Evolutionary conservation across 2,888 invertebrate species (phyloP).

Genomic region (Hedya salicella): DNA sequence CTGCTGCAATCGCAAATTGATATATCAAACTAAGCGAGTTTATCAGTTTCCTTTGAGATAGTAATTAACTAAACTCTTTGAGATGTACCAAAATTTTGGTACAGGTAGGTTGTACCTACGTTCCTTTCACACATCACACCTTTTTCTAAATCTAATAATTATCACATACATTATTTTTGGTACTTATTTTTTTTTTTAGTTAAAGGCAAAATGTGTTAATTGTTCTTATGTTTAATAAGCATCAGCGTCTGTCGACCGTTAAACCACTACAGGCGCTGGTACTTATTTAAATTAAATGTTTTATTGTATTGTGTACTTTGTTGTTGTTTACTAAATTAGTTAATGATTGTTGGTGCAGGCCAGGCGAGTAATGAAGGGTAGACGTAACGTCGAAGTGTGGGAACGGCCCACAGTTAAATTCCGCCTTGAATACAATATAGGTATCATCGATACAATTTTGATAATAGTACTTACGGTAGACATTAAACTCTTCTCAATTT

Average conservation of each 20-base stretch:
- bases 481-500: not conserved
- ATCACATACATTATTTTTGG: not conserved
- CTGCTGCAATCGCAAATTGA: conserved; percentile 9
- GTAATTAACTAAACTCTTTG: not conserved
- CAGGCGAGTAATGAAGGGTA: conserved; percentile 26
- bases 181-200: not conserved
- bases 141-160: not conserved
- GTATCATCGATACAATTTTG: not conserved
- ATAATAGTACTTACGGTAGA: not conserved
- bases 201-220: conserved; percentile 19
- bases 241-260: conserved; percentile 3
- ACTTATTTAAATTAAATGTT: conserved; percentile 11
- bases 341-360: conserved; percentile 27
- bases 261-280: conserved; percentile 13
- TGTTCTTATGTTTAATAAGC: not conserved
- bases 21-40: conserved; percentile 6
- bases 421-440: not conserved
- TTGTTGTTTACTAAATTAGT: conserved; percentile 31
- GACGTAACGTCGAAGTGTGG: conserved; percentile 5
- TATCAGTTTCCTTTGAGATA: conserved; percentile 5
- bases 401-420: conserved; percentile 15
- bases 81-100: conserved; percentile 19
- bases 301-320: conserved; percentile 15
- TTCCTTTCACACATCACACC: conserved; percentile 14
- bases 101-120: no score